A percentile compares a stretch with the other conserved stretches of the same genome.
Evolutionary conservation across 2,888 invertebrate species (phyloP).

Genomic region (Mylabris sibirica): DNA sequence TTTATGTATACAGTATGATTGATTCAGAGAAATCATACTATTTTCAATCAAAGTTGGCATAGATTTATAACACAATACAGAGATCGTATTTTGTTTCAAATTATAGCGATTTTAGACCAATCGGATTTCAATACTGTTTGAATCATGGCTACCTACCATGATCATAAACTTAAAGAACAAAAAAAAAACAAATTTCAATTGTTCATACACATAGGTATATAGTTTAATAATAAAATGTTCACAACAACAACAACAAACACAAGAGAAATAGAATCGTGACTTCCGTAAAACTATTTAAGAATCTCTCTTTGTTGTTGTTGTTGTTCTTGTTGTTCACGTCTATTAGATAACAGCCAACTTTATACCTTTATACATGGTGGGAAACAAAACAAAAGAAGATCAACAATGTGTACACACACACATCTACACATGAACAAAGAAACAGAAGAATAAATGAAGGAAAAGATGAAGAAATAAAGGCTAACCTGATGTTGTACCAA

Average conservation of each 20-base stretch:
- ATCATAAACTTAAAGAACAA: too few species aligned
- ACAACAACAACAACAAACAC: neutral
- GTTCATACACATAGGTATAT: too few species aligned
- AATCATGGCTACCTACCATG: neutral
- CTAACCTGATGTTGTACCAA: neutral
- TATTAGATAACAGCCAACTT: constrained; percentile 23
- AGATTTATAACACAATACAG: neutral
- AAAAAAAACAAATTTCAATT: too few species aligned
- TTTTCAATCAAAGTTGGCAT: neutral
- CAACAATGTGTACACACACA: neutral
- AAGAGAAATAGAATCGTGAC: neutral
- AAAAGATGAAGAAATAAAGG: neutral
- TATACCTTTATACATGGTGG: neutral
- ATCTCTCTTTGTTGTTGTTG: constrained; percentile 19
- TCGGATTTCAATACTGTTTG: neutral
- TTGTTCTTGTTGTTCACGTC: neutral
- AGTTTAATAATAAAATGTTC: too few species aligned
- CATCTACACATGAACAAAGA: too few species aligned
- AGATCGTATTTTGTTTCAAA: neutral
- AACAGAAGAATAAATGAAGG: too few species aligned
- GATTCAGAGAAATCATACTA: neutral
- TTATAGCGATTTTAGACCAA: neutral
- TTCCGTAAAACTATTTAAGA: neutral
- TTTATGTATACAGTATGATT: neutral
- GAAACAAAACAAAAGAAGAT: neutral